phyloP scores from a whole-genome alignment of 2,888 invertebrate genomes.

The Tetragnatha montana region DNA sequence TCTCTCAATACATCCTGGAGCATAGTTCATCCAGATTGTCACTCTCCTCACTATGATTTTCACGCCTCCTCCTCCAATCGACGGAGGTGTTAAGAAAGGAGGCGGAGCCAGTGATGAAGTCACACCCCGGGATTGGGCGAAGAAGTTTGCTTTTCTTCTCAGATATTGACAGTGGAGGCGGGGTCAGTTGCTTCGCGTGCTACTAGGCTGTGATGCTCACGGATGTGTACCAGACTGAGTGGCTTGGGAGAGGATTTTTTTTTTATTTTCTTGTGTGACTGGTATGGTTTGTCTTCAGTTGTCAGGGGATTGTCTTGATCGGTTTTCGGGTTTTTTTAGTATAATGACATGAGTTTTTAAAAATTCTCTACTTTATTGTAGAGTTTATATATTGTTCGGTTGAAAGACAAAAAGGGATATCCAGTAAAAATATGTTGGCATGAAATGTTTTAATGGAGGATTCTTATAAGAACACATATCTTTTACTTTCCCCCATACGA shows the following conservation, averaged over 20 bases:
- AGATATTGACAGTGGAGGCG: slow-evolving; percentile 28
- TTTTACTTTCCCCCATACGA: no score
- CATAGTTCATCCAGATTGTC: slow-evolving; percentile 51
- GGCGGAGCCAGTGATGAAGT: slow-evolving; percentile 21
- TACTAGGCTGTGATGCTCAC: background rate
- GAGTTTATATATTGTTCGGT: no score
- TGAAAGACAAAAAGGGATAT: no score
- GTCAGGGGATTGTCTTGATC: background rate
- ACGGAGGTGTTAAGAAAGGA: slow-evolving; percentile 63
- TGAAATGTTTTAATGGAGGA: no score
- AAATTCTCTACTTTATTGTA: no score
- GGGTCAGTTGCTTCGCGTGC: slow-evolving; percentile 5
- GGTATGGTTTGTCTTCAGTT: background rate
- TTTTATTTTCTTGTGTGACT: no score
- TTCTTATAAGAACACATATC: no score
- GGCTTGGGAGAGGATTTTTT: background rate
- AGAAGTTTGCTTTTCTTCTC: slow-evolving; percentile 38
- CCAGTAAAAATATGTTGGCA: no score
- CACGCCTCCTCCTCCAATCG: slow-evolving; percentile 54
- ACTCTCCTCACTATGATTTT: slow-evolving; percentile 32
- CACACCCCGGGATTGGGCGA: slow-evolving; percentile 44
- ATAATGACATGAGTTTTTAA: no score
- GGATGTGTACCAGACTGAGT: slow-evolving; percentile 15
- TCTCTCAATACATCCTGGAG: slow-evolving; percentile 20
- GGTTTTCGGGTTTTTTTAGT: background rate